phyloP scores from a whole-genome alignment of 2,888 invertebrate genomes.

The Polyommatus icarus region DNA sequence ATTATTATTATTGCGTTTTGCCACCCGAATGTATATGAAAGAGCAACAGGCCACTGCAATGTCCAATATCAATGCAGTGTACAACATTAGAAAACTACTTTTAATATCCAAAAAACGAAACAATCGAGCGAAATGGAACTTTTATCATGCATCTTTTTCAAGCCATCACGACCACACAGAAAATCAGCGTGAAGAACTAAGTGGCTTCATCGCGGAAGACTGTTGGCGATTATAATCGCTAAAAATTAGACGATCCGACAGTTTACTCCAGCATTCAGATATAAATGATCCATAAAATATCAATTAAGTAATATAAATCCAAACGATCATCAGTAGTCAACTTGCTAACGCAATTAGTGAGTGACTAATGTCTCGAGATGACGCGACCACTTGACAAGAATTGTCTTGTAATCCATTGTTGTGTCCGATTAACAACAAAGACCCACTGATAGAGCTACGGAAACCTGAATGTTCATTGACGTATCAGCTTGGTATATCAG shows the following conservation, averaged over 20 bases:
- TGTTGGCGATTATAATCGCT: background rate
- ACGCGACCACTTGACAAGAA: background rate
- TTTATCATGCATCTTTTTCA: too few species aligned
- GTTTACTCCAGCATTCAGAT: background rate
- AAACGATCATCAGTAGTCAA: background rate
- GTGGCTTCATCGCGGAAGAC: background rate
- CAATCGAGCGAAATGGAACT: too few species aligned
- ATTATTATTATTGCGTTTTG: too few species aligned
- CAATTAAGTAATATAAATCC: background rate
- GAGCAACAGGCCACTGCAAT: too few species aligned
- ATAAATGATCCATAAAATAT: background rate
- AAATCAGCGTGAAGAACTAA: too few species aligned
- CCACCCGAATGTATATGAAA: too few species aligned
- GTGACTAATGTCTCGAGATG: background rate
- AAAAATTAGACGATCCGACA: too few species aligned
- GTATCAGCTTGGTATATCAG: background rate
- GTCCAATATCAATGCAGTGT: too few species aligned
- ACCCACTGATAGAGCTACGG: background rate
- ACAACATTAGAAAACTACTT: too few species aligned
- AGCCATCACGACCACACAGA: too few species aligned
- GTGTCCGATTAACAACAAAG: background rate
- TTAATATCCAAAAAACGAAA: too few species aligned
- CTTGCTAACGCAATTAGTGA: background rate
- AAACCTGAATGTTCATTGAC: background rate
- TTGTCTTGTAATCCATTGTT: background rate